Base-by-base conservation (phyloP, 1,140 invertebrate genomes). In the Drosophila mauritiana region DNA sequence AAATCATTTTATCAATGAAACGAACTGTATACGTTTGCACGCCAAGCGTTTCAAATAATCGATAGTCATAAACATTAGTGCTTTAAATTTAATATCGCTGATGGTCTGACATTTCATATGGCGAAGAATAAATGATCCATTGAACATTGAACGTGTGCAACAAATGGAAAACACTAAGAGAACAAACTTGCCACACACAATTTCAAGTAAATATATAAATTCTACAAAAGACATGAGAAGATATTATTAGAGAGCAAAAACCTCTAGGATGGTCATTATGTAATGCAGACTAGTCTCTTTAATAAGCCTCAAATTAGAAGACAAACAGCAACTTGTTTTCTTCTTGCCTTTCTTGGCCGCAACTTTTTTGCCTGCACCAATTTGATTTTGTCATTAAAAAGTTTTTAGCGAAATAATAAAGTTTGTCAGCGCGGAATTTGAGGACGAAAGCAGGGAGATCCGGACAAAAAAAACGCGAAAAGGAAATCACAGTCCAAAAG, bases 281-380 rank as follows among this genome's bases (percentile, higher is more conserved):
- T 65, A 11, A n/a, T 54, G 17, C 63, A 56, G 20, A 15, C 53
- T 6, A 11, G 13, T 12, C 31, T 12, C 54, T 49, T 55, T 76
- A 76, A 77, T 68, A 68, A 76, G 73, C 40, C 48, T 39, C 53
- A 76, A 76, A 67, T 76, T 76, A 76, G 37, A 95, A 95, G n/a
- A 95, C 62, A 1, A 98, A 92, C 37, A 97, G 93, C 6, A 17
- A 15, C 79, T 64, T 49, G 48, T 65, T 36, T 56, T 31, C 1
- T 2, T 20, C 22, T 37, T 20, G 15, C 46, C n/a, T 40, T 54
- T 13, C 31, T 67, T 55, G 56, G 39, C 51, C 73, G 20, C 61
- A 75, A 96, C 97, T 96, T 96, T 96, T 68, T 94, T 94, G 68
- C 94, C 27, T 84, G 97, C 96, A 64, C 96, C 95, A 92, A 53